A percentile compares a stretch with the other conserved stretches of the same genome.
Conservation (phyloP, 2,797 vertebrate genomes). For the Urophycis tenuis region DNA sequence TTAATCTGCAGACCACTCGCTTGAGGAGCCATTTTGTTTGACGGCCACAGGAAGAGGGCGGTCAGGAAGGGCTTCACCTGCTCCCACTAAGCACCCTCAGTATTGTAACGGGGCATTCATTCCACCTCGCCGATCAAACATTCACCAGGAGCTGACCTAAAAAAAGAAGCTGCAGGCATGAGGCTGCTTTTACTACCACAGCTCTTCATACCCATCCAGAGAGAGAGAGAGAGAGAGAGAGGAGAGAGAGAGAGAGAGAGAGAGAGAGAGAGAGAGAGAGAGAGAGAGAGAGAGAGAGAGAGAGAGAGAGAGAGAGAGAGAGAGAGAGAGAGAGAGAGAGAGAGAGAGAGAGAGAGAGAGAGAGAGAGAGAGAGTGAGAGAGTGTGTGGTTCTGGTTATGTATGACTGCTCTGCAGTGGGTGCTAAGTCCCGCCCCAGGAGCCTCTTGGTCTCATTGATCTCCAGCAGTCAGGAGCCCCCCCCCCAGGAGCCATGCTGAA, state of each 20-base stretch:
- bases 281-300: too few relatives aligned
- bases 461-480: conserved; percentile 35
- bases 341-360: too few relatives aligned
- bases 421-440: background rate
- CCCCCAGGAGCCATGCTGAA: conserved; percentile 37
- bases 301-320: too few relatives aligned
- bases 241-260: too few relatives aligned
- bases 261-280: too few relatives aligned
- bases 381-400: conserved; percentile 19
- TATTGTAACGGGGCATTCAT: conserved; percentile 52
- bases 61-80: conserved; percentile 36
- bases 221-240: too few relatives aligned
- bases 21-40: conserved; percentile 65
- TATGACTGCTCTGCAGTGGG: conserved; percentile 8
- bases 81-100: conserved; percentile 48
- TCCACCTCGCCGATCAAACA: background rate
- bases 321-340: too few relatives aligned
- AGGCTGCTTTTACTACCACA: too few relatives aligned
- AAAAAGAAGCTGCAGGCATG: conserved; percentile 17
- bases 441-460: conserved; percentile 10
- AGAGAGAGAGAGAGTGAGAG: too few relatives aligned
- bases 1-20: conserved; percentile 46
- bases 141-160: background rate
- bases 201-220: too few relatives aligned
- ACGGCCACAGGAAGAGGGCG: conserved; percentile 61